Evolutionary conservation across 1,140 invertebrate species (phyloP), one percentile per base, ranked within the genome.

Genomic region (Anthonomus grandis): DNA sequence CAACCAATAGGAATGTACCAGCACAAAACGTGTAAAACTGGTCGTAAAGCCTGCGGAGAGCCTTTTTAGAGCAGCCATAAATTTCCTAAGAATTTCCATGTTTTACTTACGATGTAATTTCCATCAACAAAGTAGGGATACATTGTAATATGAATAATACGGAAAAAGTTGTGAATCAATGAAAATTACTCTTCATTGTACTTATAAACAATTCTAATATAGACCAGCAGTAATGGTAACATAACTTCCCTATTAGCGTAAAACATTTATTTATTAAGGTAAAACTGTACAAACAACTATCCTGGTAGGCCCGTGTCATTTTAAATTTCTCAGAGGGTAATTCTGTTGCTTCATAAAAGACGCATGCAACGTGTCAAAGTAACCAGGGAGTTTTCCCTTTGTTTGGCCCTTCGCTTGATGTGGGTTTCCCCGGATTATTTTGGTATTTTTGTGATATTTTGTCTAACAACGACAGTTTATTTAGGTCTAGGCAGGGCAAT

Each of bases 361-460:
- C 54, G 54, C 37, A 59, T 63, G 52, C 57, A 27, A 59, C 45
- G 48, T 52, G 60, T 50, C 57, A 46, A 58, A 49, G 48, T 52
- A 51, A 59, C 44, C 45, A 25, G 51, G 56, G 52, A 59, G 44
- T 59, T 55, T 50, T 22, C n/a, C 39, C 18, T 52, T 15, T 42
- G 55, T 64, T 46, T 60, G 58, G 52, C 49, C 60, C 55, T 39
- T 37, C 55, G 47, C 37, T 50, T 59, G 63, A 64, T 57, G 47
- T 47, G 54, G 57, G 57, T 64, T 55, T 19, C 15, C 39, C 47
- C 15, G 38, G 12, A 5, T n/a, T 41, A 23, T 24, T 41, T 39
- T 24, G 25, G 42, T 24, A 8, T 13, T 19, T 17, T 34, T 34
- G 10, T 34, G 31, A 34, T 2, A 34, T 34, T 13, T 1, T n/a